A percentile compares a stretch with the other conserved stretches of the same genome.
These are phyloP conservation scores for Poeciliopsis occidentalis DNA, from an alignment of 2,113 vertebrate species.

Conservation along the genomic window DNA sequence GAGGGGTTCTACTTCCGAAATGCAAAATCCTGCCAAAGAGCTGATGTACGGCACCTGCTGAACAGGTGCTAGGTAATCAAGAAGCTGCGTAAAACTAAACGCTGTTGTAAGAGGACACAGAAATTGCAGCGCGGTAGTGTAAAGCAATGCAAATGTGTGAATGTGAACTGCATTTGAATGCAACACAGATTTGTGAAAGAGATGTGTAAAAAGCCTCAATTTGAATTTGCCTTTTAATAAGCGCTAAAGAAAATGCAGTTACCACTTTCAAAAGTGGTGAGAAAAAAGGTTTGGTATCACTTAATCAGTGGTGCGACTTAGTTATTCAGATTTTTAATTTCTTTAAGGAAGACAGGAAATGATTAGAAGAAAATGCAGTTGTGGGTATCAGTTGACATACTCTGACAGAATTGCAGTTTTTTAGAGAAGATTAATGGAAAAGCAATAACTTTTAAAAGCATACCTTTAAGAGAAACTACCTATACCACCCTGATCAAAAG, in stretches of 20 bases:
- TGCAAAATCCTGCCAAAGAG: conserved; percentile 24
- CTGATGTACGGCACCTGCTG: conserved; percentile 22
- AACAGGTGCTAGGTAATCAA: conserved; percentile 11
- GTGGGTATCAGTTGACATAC: no score
- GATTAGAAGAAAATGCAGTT: no score
- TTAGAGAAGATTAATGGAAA: no score
- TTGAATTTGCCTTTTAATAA: background rate
- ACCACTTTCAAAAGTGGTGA: background rate
- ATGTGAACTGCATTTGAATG: background rate
- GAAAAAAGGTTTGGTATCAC: no score
- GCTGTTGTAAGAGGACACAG: background rate
- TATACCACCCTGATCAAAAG: no score
- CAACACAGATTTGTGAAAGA: background rate
- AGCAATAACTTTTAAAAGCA: no score
- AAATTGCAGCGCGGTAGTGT: no score
- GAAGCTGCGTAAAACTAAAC: background rate
- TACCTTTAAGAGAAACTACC: no score
- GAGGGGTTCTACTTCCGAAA: conserved; percentile 33
- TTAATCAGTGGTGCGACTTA: no score
- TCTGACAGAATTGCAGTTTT: no score
- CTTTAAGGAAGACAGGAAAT: background rate
- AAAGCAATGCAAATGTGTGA: background rate
- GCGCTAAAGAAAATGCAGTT: background rate
- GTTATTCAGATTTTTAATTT: no score
- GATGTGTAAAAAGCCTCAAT: conserved; percentile 26